Conservation (phyloP, 2,113 vertebrate genomes). For the Archocentrus centrarchus region DNA sequence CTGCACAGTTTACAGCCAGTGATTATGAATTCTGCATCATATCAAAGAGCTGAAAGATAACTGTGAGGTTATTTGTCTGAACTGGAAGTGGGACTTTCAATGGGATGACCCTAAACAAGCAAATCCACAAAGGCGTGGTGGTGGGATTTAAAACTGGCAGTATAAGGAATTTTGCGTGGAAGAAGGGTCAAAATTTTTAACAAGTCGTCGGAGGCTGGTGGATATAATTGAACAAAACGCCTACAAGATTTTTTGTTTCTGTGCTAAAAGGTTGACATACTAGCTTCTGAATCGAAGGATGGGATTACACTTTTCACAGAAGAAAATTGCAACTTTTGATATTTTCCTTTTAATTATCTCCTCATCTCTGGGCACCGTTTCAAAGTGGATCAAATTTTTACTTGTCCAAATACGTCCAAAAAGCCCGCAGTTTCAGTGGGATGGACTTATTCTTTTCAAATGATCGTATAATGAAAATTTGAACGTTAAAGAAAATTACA, state of each 20-base stretch:
- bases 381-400: slow-evolving; percentile 2
- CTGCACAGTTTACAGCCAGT: neutral
- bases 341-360: slow-evolving; percentile 6
- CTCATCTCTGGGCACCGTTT: neutral
- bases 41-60: slow-evolving; percentile 1
- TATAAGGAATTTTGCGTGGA: slow-evolving; percentile 7
- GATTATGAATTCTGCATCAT: neutral
- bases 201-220: neutral
- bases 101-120: neutral
- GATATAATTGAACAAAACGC: slow-evolving; percentile 7
- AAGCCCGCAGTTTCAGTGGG: neutral
- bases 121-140: neutral
- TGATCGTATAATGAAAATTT: slow-evolving; percentile 1
- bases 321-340: slow-evolving; percentile 7
- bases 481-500: neutral
- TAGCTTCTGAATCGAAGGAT: slow-evolving; percentile 1
- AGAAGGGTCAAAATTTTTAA: slow-evolving; percentile 1
- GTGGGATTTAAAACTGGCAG: slow-evolving; percentile 10
- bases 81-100: neutral
- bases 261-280: neutral
- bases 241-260: slow-evolving; percentile 3
- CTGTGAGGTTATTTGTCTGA: neutral
- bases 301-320: neutral
- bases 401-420: neutral
- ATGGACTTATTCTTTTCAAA: neutral